Evolutionary conservation across 2,113 vertebrate genomes (phyloP).

Genomic region (Carassius carassius): DNA sequence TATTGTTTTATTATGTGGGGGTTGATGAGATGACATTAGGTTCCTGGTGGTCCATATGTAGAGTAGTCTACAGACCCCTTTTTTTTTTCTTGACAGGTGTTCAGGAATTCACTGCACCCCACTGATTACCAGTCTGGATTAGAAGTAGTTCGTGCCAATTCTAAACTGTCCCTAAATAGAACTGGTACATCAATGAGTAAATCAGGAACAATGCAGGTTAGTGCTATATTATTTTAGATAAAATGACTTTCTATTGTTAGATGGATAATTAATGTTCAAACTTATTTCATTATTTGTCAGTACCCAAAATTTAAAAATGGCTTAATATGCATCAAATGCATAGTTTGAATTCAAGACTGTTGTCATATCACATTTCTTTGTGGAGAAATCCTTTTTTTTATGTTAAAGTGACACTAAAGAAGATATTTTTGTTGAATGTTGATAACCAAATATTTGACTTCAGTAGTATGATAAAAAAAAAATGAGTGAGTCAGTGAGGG

Average conservation of each 20-base stretch:
- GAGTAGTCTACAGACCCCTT: constrained; percentile 45
- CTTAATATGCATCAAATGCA: not conserved
- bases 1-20: constrained; percentile 3
- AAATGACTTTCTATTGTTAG: not conserved
- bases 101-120: constrained; percentile 87
- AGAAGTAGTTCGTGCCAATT: constrained; percentile 91
- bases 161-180: constrained; percentile 84
- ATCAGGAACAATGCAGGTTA: constrained; percentile 77
- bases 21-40: not conserved
- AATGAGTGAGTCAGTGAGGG: not conserved
- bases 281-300: not conserved
- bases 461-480: too few relatives aligned
- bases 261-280: not conserved
- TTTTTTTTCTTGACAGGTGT: constrained; percentile 81
- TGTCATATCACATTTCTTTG: not conserved
- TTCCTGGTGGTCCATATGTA: not conserved
- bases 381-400: not conserved
- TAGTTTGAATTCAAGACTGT: not conserved
- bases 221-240: constrained; percentile 17
- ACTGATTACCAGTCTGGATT: constrained; percentile 87
- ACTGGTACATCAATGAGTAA: constrained; percentile 81
- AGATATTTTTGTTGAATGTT: not conserved
- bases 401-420: not conserved
- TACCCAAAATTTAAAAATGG: not conserved
- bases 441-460: not conserved